Evolutionary conservation across 1,140 invertebrate species (phyloP), one percentile per base, ranked within the genome.

Genomic region (Megalonaias nervosa): DNA sequence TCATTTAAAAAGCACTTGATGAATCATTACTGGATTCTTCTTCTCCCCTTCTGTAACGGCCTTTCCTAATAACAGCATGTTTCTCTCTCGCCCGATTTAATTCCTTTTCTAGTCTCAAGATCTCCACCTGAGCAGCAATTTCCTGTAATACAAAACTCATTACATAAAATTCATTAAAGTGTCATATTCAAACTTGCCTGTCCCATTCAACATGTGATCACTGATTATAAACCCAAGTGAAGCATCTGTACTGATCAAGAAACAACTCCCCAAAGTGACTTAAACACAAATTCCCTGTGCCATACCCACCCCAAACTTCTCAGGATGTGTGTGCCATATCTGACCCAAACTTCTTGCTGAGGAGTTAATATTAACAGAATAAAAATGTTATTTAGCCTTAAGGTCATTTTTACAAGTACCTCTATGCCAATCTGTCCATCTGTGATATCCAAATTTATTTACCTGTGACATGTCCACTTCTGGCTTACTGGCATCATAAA

Each of bases 51-150:
- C 84, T 84, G 17, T 91, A 92, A 78, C 92, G 91, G 16, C 91
- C 92, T 80, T 92, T 91, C 26, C 93, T 86, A 57, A 93, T 87
- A 23, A 86, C 87, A 17, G 91, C 97, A 31, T 99, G 91, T 70
- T 95, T 93, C n/a, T 95, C 94, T 71, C 97, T 92, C 0, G 98
- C 98, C 87, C 97, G 96, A 86, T 97, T 95, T 48, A 99, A 91
- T 92, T 99, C 96, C 75, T 95, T 94, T 89, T 99, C 98, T 87
- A 98, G 98, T 77, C 96, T 93, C 23, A 99, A 92, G 0, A 99
- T 97, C 85, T 97, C 95, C 19, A 92, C 92, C 74, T 92, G 90
- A 9, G 91, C 91, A 81, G 90, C 88, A 77, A 93, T 91, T 65
- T 92, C 89, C 90, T 92, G 82, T 68, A 16, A 57, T 55, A 77